These are phyloP conservation scores for Drosophila virilis DNA, from an alignment of 1,140 invertebrate genomes.

Conservation along the genomic window DNA sequence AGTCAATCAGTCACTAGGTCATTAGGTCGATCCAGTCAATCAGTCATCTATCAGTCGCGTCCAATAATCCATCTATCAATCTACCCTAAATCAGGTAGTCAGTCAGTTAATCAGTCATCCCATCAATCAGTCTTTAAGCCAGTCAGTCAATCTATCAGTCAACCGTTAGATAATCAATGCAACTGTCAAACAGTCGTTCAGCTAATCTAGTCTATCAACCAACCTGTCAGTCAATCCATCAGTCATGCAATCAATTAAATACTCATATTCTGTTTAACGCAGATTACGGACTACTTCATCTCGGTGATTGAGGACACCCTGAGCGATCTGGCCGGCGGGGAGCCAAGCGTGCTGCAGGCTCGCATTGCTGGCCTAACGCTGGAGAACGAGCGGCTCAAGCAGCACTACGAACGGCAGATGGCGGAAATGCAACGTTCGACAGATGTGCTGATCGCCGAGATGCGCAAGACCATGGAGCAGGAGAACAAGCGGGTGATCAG, in stretches of 20 bases:
- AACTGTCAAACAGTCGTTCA: not conserved
- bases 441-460: conserved; percentile 85
- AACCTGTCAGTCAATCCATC: not conserved
- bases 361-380: conserved; percentile 86
- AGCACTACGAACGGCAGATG: conserved; percentile 85
- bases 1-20: no score
- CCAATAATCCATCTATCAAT: not conserved
- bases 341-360: conserved; percentile 85
- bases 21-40: no score
- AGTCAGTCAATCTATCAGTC: no score
- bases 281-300: conserved; percentile 86
- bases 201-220: not conserved
- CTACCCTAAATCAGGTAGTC: not conserved
- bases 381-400: conserved; percentile 88
- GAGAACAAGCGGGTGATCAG: conserved; percentile 87
- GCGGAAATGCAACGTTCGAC: conserved; percentile 85
- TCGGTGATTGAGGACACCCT: conserved; percentile 86
- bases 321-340: conserved; percentile 84
- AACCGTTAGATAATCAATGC: not conserved
- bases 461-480: conserved; percentile 87
- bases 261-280: not conserved
- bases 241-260: not conserved
- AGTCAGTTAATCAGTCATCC: no score
- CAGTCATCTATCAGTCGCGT: no score
- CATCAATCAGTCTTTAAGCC: no score